phyloP scores from a whole-genome alignment of 2,113 vertebrate genomes.

The Equus przewalskii region DNA sequence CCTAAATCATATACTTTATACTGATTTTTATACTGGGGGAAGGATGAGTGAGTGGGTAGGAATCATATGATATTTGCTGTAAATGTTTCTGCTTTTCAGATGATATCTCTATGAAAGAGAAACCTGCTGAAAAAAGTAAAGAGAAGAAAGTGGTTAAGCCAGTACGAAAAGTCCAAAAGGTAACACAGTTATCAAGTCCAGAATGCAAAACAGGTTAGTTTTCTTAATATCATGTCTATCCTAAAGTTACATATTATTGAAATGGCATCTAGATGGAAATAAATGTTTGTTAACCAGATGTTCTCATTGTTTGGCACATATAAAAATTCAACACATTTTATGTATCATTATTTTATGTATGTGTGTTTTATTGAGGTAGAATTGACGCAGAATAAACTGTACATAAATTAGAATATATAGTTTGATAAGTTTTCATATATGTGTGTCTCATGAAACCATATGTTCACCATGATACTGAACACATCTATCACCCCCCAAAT shows the following conservation, averaged over 20 bases:
- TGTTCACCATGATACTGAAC: not conserved
- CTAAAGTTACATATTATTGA: conserved; percentile 12
- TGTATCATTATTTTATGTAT: conserved; percentile 5
- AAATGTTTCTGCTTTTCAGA: conserved; percentile 84
- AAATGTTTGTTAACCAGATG: not conserved
- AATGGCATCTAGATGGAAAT: not conserved
- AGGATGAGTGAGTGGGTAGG: not conserved
- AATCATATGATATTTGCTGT: conserved; percentile 6
- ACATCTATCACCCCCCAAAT: not conserved
- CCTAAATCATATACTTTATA: not conserved
- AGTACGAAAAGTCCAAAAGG: conserved; percentile 93
- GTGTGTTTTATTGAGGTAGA: not conserved
- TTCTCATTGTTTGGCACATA: conserved; percentile 40
- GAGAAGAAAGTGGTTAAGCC: conserved; percentile 92
- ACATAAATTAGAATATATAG: conserved; percentile 47
- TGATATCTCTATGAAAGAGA: conserved; percentile 84
- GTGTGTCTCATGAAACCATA: not conserved
- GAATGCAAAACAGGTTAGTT: conserved; percentile 93
- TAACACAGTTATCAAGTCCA: conserved; percentile 86
- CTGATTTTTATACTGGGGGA: not conserved
- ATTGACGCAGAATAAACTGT: conserved; percentile 1
- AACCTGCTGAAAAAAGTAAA: conserved; percentile 87
- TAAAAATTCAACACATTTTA: conserved; percentile 46
- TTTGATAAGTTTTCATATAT: conserved; percentile 37
- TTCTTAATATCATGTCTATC: conserved; percentile 6